Evolutionary conservation across 2,113 vertebrate genomes (phyloP).

Genomic region (Calypte anna): DNA sequence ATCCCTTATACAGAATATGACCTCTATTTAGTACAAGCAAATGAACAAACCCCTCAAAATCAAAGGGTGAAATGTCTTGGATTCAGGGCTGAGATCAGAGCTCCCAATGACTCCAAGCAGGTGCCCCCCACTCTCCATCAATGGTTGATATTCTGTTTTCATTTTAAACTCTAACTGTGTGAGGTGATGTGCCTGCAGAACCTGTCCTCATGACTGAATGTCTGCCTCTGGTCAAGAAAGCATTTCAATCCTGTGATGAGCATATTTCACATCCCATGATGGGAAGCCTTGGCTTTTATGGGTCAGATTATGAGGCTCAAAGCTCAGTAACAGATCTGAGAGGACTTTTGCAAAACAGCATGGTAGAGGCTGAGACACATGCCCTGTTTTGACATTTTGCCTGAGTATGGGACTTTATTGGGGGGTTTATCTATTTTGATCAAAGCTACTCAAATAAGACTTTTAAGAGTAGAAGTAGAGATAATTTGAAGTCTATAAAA

Average conservation of each 20-base stretch:
- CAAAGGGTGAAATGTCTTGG: not conserved
- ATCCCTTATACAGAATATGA: not conserved
- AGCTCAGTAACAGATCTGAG: not conserved
- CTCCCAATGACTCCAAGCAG: not conserved
- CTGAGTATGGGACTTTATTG: not conserved
- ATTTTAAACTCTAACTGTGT: not conserved
- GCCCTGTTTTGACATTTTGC: not conserved
- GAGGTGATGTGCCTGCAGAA: not conserved
- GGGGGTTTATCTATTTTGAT: not conserved
- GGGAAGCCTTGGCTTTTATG: not conserved
- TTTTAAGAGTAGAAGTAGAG: not conserved
- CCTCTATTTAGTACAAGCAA: not conserved
- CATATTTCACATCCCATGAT: not conserved
- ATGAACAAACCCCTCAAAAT: not conserved
- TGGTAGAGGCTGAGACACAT: not conserved
- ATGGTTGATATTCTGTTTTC: too few relatives aligned
- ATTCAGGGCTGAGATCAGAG: not conserved
- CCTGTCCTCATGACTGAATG: not conserved
- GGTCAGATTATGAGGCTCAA: too few relatives aligned
- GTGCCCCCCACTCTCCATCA: fast-evolving
- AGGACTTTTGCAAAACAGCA: not conserved
- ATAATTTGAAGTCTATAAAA: not conserved
- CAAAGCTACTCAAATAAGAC: not conserved
- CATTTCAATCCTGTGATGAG: fast-evolving
- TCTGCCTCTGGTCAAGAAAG: not conserved